Conservation (phyloP, 2,113 vertebrate genomes). For the Rhineura floridana region DNA sequence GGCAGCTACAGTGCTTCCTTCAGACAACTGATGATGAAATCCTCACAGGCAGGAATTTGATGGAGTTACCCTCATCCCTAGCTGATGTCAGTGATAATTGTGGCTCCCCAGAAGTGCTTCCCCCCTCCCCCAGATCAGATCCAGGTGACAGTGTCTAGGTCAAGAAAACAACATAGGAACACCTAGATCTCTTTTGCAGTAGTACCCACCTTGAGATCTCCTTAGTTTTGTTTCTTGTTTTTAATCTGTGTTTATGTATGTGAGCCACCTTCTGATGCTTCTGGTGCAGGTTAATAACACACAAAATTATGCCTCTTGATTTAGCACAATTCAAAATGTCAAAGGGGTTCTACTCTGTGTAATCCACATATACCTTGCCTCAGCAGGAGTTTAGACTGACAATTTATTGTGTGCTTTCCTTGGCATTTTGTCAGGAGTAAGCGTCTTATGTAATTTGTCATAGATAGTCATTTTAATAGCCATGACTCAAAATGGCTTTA, state of each 20-base stretch:
- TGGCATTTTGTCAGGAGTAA: not conserved
- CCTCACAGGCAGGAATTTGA: too few relatives aligned
- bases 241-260: not conserved
- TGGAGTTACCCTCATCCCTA: too few relatives aligned
- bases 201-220: not conserved
- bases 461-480: not conserved
- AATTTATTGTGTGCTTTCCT: not conserved
- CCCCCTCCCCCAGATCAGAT: too few relatives aligned
- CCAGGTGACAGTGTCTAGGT: too few relatives aligned
- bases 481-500: not conserved
- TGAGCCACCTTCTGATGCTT: not conserved
- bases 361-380: not conserved
- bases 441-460: not conserved
- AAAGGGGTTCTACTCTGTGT: not conserved
- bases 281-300: not conserved
- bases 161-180: not conserved
- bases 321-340: not conserved
- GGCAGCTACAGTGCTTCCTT: too few relatives aligned
- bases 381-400: not conserved
- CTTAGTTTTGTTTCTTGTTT: not conserved
- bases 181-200: not conserved
- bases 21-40: too few relatives aligned
- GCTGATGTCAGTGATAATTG: too few relatives aligned
- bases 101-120: too few relatives aligned
- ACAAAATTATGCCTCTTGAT: not conserved